These are phyloP conservation scores for Amphilophus citrinellus DNA, from an alignment of 2,113 vertebrate genomes.

Conservation along the genomic window DNA sequence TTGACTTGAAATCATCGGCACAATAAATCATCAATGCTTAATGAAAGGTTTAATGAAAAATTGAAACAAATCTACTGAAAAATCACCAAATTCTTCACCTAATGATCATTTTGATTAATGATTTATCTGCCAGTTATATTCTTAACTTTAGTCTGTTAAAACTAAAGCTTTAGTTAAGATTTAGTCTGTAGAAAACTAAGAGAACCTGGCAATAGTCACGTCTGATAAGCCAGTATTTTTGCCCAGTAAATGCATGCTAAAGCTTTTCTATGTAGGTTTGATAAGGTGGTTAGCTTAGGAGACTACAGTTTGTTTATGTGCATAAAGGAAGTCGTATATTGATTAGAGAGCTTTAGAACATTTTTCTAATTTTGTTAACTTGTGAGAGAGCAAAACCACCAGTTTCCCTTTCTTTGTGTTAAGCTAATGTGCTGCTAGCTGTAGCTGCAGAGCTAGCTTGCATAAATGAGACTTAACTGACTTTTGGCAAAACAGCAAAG, in stretches of 20 bases:
- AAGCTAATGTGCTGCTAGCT: neutral
- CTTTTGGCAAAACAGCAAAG: neutral
- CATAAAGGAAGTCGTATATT: neutral
- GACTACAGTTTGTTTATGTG: neutral
- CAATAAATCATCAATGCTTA: neutral
- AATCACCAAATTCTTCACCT: neutral
- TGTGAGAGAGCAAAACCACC: neutral
- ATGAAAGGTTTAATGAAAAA: neutral
- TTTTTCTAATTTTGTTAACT: neutral
- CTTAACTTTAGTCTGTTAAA: neutral
- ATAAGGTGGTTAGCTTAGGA: neutral
- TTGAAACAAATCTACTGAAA: neutral
- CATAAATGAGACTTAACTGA: neutral
- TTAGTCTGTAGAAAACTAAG: neutral
- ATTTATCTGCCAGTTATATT: neutral
- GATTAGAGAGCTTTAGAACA: neutral
- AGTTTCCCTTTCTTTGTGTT: neutral
- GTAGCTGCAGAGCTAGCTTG: neutral
- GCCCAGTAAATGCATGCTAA: too few species aligned
- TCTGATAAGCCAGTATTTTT: too few species aligned
- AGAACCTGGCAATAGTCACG: too few species aligned
- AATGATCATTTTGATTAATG: neutral
- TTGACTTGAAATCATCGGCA: constrained; percentile 25
- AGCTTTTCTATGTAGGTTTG: neutral
- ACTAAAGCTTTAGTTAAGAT: neutral